phyloP scores from a whole-genome alignment of 2,797 vertebrate species.

The Eutrigla gurnardus region DNA sequence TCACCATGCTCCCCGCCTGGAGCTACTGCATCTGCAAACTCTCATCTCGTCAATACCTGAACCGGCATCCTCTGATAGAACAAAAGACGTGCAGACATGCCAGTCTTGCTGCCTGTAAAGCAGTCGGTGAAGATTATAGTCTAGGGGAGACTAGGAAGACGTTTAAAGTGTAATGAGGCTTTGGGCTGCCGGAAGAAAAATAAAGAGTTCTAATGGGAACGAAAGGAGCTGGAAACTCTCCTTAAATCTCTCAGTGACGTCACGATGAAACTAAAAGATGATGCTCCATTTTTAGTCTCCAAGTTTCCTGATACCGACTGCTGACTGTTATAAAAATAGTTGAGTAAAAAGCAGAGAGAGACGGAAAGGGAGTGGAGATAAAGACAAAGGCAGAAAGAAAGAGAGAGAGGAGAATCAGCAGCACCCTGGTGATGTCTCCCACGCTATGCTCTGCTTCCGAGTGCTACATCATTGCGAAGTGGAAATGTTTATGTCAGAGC shows the following conservation, averaged over 20 bases:
- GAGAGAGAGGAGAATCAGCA: slow-evolving; percentile 35
- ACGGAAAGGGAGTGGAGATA: slow-evolving; percentile 28
- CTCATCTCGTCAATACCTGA: slow-evolving; percentile 37
- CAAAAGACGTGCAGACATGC: slow-evolving; percentile 79
- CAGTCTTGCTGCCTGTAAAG: slow-evolving; percentile 67
- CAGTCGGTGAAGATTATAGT: slow-evolving; percentile 70
- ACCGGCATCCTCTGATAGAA: slow-evolving; percentile 60
- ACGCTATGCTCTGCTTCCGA: slow-evolving; percentile 39
- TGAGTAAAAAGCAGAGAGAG: slow-evolving; percentile 45
- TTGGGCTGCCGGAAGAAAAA: slow-evolving; percentile 60
- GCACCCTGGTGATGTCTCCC: slow-evolving; percentile 33
- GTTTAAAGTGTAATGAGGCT: slow-evolving; percentile 66
- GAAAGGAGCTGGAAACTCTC: slow-evolving; percentile 56
- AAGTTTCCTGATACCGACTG: slow-evolving; percentile 52
- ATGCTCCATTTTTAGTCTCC: slow-evolving; percentile 67
- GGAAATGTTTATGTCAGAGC: slow-evolving; percentile 52
- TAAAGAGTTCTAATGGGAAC: slow-evolving; percentile 61
- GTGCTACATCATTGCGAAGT: slow-evolving; percentile 54
- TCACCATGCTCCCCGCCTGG: slow-evolving; percentile 43
- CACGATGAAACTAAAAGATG: slow-evolving; percentile 47
- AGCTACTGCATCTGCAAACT: slow-evolving; percentile 58
- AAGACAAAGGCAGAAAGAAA: slow-evolving; percentile 36
- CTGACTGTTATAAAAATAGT: slow-evolving; percentile 68
- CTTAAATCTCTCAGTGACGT: slow-evolving; percentile 51
- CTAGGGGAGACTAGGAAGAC: slow-evolving; percentile 68